These are phyloP conservation scores for Aphelenchoides bicaudatus DNA, from an alignment of 2,888 invertebrate genomes.

Conservation along the genomic window DNA sequence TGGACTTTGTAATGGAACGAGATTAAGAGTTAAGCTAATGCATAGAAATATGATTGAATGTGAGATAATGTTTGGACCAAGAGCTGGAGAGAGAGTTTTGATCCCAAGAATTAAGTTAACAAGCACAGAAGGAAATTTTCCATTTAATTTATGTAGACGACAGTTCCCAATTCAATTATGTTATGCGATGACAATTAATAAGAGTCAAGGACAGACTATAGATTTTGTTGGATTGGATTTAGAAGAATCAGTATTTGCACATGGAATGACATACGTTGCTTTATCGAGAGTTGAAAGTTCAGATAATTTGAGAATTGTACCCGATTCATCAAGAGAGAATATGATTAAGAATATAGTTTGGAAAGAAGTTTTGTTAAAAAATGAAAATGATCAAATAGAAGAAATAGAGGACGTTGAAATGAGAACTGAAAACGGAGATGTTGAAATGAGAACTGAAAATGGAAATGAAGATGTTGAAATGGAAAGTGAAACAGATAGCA, in stretches of 20 bases:
- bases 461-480: no score
- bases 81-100: conserved; percentile 19
- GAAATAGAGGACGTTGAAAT: no score
- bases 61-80: conserved; percentile 10
- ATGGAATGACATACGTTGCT: conserved; percentile 8
- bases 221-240: background rate
- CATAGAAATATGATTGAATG: conserved; percentile 17
- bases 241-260: conserved; percentile 6
- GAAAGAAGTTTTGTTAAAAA: conserved; percentile 17
- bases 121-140: conserved; percentile 18
- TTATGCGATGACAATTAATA: conserved; percentile 14
- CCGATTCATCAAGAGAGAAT: background rate
- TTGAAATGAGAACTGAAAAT: no score
- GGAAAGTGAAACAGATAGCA: no score
- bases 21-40: conserved; percentile 17
- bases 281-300: conserved; percentile 15
- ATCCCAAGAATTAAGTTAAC: conserved; percentile 10
- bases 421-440: no score
- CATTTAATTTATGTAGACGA: background rate
- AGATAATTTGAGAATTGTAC: conserved; percentile 8
- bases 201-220: conserved; percentile 6
- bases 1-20: conserved; percentile 18
- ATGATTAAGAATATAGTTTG: conserved; percentile 17
- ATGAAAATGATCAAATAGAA: no score
- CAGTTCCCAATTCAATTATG: conserved; percentile 18